phyloP scores from a whole-genome alignment of 2,888 invertebrate genomes.

The Cryptus armator region DNA sequence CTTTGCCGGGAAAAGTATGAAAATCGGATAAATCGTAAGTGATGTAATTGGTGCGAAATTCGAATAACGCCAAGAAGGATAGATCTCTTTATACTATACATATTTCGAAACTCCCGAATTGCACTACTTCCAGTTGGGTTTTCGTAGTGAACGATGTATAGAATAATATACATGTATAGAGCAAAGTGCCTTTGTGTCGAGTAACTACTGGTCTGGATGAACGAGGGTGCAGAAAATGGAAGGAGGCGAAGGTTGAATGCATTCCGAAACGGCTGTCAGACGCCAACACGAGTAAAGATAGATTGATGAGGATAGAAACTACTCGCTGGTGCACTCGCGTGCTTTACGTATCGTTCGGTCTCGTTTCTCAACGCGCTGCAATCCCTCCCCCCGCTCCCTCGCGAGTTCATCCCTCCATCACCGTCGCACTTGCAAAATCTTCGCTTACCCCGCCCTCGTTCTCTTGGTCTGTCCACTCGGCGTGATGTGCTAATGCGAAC shows the following conservation, averaged over 20 bases:
- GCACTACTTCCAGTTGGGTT: background rate
- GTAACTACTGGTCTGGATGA: conserved; percentile 67
- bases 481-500: conserved; percentile 72
- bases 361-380: conserved; percentile 50
- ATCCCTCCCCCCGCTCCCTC: conserved; percentile 22
- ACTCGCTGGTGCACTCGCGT: conserved; percentile 76
- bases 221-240: conserved; percentile 60
- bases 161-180: conserved; percentile 3
- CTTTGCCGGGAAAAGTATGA: conserved; percentile 17
- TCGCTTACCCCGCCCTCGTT: conserved; percentile 27
- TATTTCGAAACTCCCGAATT: conserved; percentile 60
- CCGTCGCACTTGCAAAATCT: conserved; percentile 33
- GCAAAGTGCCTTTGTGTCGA: conserved; percentile 48
- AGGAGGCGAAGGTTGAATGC: conserved; percentile 77
- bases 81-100: background rate
- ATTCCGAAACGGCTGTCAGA: conserved; percentile 82
- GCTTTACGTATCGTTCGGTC: conserved; percentile 73
- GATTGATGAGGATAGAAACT: conserved; percentile 79
- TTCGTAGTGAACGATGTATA: background rate
- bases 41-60: conserved; percentile 70
- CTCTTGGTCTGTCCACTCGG: conserved; percentile 41
- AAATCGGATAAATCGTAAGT: conserved; percentile 38
- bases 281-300: conserved; percentile 79
- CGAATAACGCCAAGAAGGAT: background rate
- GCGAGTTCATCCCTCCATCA: conserved; percentile 68